Evolutionary conservation across 2,888 invertebrate genomes (phyloP).

Genomic region (Pristionchus arcanus): DNA sequence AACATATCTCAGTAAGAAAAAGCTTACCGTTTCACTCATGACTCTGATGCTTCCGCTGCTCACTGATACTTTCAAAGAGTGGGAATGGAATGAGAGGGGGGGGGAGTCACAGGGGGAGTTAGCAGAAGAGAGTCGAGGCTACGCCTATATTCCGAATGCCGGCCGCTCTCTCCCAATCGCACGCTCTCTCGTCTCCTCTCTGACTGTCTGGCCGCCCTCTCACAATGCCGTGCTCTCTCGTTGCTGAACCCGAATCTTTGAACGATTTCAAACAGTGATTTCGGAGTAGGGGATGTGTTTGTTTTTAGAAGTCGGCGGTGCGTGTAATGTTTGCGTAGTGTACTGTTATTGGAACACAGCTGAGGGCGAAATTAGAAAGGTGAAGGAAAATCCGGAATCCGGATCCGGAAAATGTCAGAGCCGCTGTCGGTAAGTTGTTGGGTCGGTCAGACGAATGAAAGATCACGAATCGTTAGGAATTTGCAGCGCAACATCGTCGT

Average conservation of each 20-base stretch:
- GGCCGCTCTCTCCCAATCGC: background rate
- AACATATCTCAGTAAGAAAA: background rate
- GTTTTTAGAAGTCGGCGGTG: background rate
- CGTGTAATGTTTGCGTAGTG: background rate
- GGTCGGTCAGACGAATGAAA: no score
- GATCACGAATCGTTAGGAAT: no score
- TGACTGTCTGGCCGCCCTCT: background rate
- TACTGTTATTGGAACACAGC: slow-evolving; percentile 31
- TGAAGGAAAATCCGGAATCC: background rate
- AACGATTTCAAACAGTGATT: slow-evolving; percentile 22
- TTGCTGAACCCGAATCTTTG: background rate
- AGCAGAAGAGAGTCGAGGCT: background rate
- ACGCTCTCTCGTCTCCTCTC: background rate
- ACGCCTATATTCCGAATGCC: slow-evolving; percentile 22
- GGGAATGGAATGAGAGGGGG: background rate
- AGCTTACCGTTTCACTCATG: slow-evolving; percentile 21
- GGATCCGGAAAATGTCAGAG: background rate
- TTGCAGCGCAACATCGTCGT: no score
- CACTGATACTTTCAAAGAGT: slow-evolving; percentile 22
- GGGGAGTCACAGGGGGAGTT: background rate
- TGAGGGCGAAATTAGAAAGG: slow-evolving; percentile 13
- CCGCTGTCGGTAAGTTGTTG: background rate
- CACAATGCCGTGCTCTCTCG: background rate
- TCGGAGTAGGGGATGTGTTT: background rate
- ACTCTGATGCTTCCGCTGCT: background rate